A percentile compares a stretch with the other conserved stretches of the same genome.
These are phyloP conservation scores for Bursaphelenchus mucronatus DNA, from an alignment of 1,140 invertebrate genomes.

Conservation along the genomic window DNA sequence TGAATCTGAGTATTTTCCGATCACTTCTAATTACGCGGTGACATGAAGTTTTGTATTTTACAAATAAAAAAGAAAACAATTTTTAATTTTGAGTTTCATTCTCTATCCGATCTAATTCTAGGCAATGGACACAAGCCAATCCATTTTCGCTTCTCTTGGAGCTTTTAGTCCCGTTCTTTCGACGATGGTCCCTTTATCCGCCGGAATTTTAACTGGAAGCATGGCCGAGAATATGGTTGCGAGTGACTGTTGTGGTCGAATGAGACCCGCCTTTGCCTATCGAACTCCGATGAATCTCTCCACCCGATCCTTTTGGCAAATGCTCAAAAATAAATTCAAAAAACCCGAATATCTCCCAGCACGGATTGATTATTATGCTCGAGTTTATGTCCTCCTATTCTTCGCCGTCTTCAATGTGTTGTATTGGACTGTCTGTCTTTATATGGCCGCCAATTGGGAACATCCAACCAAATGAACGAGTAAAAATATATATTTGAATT, in stretches of 20 bases:
- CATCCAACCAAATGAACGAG: slow-evolving; percentile 11
- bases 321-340: slow-evolving; percentile 32
- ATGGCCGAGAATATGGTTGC: slow-evolving; percentile 7
- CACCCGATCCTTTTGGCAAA: slow-evolving; percentile 24
- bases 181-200: slow-evolving; percentile 15
- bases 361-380: slow-evolving; percentile 44
- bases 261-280: background rate
- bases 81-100: background rate
- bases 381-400: slow-evolving; percentile 32
- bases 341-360: slow-evolving; percentile 50
- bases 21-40: no score
- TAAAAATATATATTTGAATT: no score
- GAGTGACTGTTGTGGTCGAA: no score
- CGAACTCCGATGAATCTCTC: background rate
- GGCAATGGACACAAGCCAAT: background rate
- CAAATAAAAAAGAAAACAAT: slow-evolving; percentile 1
- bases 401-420: slow-evolving; percentile 38
- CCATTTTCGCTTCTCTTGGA: background rate
- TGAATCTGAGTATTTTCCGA: no score
- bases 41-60: background rate
- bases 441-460: slow-evolving; percentile 30
- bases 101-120: background rate
- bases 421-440: slow-evolving; percentile 42
- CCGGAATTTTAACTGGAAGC: slow-evolving; percentile 15
- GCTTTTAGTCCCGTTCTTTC: background rate